Evolutionary conservation across 2,888 invertebrate species (phyloP).

Genomic region (Ypsolopha sequella): DNA sequence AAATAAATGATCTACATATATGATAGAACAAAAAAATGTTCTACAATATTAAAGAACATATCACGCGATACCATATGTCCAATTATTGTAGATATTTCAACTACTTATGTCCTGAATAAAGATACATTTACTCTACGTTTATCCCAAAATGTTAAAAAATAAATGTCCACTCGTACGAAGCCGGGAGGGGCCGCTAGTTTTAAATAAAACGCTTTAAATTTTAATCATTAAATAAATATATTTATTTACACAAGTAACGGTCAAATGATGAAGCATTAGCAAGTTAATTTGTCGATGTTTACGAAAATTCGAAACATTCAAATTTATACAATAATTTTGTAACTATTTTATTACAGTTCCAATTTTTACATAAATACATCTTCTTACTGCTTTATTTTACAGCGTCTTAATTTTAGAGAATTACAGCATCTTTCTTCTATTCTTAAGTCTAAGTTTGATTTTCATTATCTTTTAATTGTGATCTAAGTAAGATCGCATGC

Average conservation of each 20-base stretch:
- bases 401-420: slow-evolving; percentile 33
- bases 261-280: slow-evolving; percentile 40
- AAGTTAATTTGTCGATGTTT: slow-evolving; percentile 48
- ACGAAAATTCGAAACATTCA: slow-evolving; percentile 34
- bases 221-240: slow-evolving; percentile 68
- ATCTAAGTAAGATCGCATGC: slow-evolving; percentile 11
- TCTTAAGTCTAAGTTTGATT: slow-evolving; percentile 6
- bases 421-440: slow-evolving; percentile 17
- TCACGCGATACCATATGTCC: too few relatives aligned
- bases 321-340: slow-evolving; percentile 17
- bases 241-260: slow-evolving; percentile 65
- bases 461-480: slow-evolving; percentile 9
- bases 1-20: too few relatives aligned
- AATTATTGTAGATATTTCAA: too few relatives aligned
- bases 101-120: too few relatives aligned
- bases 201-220: slow-evolving; percentile 34
- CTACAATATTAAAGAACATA: too few relatives aligned
- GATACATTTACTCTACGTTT: too few relatives aligned
- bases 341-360: slow-evolving; percentile 30
- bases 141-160: too few relatives aligned
- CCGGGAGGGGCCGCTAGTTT: background rate
- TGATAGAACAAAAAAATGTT: too few relatives aligned
- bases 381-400: slow-evolving; percentile 46
- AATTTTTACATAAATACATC: slow-evolving; percentile 57
- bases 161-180: too few relatives aligned